Percentiles rank a stretch among this genome's conserved stretches.
Evolutionary conservation across 2,797 vertebrate species (phyloP).

Genomic region (Neosilurus hyrtlii): DNA sequence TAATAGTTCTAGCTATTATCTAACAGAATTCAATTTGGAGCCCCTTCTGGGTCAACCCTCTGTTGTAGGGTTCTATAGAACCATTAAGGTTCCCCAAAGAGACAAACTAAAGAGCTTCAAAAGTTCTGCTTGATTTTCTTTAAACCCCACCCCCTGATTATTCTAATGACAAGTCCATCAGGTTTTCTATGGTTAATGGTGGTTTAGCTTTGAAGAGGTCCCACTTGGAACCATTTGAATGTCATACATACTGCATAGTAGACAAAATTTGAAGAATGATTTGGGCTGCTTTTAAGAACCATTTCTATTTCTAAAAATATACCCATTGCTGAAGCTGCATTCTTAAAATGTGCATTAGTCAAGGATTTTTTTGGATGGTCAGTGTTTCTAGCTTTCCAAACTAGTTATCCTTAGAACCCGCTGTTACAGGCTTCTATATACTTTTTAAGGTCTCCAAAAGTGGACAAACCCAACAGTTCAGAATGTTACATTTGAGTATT

Average conservation of each 20-base stretch:
- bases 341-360: background rate
- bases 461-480: background rate
- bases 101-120: background rate
- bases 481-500: background rate
- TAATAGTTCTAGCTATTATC: background rate
- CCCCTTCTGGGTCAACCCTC: background rate
- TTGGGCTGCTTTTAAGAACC: no score
- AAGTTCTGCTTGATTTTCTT: background rate
- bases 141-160: background rate
- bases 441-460: background rate
- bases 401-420: background rate
- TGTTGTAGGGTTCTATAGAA: background rate
- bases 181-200: background rate
- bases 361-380: background rate
- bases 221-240: background rate
- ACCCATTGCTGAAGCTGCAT: background rate
- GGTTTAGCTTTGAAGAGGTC: background rate
- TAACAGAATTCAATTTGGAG: background rate
- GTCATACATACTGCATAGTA: no score
- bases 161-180: background rate
- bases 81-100: background rate
- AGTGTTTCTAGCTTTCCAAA: background rate
- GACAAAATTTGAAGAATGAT: background rate
- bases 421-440: background rate
- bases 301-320: background rate